A percentile compares a stretch with the other conserved stretches of the same genome.
phyloP scores from a whole-genome alignment of 2,888 invertebrate species.

The Neoscelio sp. region DNA sequence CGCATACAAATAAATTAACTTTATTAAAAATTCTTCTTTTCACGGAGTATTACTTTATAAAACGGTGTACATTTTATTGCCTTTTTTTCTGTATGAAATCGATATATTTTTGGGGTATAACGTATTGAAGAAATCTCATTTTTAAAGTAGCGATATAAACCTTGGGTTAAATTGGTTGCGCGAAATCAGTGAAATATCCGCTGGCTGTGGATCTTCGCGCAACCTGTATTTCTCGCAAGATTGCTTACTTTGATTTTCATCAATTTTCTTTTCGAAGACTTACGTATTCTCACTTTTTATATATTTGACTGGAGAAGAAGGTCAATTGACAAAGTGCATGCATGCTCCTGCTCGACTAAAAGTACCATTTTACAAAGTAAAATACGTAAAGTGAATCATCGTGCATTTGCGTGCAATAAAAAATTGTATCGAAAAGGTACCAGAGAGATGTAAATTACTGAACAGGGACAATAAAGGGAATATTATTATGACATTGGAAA shows the following conservation, averaged over 20 bases:
- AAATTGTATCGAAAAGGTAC: too few species aligned
- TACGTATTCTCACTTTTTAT: not conserved
- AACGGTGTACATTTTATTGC: too few species aligned
- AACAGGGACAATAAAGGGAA: too few species aligned
- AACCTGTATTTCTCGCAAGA: not conserved
- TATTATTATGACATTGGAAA: too few species aligned
- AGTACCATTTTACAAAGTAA: not conserved
- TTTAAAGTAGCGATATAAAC: not conserved
- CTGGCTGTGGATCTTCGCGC: not conserved
- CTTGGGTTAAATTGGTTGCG: too few species aligned
- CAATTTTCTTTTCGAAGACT: conserved; percentile 14
- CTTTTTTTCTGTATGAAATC: conserved; percentile 3
- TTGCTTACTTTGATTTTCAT: conserved; percentile 27
- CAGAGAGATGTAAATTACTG: too few species aligned
- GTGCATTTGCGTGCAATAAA: too few species aligned
- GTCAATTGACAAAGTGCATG: conserved; percentile 13
- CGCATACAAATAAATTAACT: too few species aligned
- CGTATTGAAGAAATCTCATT: not conserved
- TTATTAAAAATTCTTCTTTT: too few species aligned
- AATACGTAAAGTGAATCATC: not conserved
- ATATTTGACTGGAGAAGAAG: conserved; percentile 3
- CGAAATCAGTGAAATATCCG: not conserved
- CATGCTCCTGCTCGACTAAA: not conserved
- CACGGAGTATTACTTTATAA: too few species aligned
- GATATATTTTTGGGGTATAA: too few species aligned